Percentiles rank a stretch among this genome's conserved stretches.
Conservation (phyloP, 2,888 invertebrate species). For the Brachyptera risi region DNA sequence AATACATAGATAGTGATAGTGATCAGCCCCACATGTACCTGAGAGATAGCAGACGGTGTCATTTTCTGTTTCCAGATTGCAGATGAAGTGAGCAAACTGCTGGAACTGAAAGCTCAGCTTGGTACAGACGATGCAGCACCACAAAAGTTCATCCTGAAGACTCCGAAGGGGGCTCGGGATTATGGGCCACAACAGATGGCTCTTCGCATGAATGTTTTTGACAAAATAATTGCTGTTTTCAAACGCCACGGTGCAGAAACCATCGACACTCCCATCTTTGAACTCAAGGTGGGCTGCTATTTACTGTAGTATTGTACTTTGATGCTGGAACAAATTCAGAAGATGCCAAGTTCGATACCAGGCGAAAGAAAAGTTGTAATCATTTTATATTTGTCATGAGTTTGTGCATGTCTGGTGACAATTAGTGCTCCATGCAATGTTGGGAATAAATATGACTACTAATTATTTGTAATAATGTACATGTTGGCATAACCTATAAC, state of each 20-base stretch:
- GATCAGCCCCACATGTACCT: too few species aligned
- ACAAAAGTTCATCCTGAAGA: conserved; percentile 82
- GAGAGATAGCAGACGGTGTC: too few species aligned
- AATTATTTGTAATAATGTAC: too few species aligned
- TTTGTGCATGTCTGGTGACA: too few species aligned
- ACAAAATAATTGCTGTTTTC: conserved; percentile 83
- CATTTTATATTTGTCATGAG: too few species aligned
- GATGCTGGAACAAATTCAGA: too few species aligned
- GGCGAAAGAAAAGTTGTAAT: too few species aligned
- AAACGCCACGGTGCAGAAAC: conserved; percentile 97
- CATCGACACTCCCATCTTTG: conserved; percentile 98
- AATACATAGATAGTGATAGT: too few species aligned
- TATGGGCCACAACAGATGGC: conserved; percentile 95
- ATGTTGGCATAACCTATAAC: too few species aligned
- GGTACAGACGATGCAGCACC: conserved; percentile 49
- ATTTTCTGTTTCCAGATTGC: conserved; percentile 63
- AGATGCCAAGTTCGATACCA: background rate
- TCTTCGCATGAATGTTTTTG: conserved; percentile 77
- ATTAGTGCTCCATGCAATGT: too few species aligned
- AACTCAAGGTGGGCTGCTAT: conserved; percentile 68
- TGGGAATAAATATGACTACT: too few species aligned
- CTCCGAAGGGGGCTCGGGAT: conserved; percentile 92
- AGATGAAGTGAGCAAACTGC: conserved; percentile 76
- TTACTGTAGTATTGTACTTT: too few species aligned
- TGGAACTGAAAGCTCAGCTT: conserved; percentile 74